These are phyloP conservation scores for Macaria liturata DNA, from an alignment of 2,888 invertebrate genomes.

Conservation along the genomic window DNA sequence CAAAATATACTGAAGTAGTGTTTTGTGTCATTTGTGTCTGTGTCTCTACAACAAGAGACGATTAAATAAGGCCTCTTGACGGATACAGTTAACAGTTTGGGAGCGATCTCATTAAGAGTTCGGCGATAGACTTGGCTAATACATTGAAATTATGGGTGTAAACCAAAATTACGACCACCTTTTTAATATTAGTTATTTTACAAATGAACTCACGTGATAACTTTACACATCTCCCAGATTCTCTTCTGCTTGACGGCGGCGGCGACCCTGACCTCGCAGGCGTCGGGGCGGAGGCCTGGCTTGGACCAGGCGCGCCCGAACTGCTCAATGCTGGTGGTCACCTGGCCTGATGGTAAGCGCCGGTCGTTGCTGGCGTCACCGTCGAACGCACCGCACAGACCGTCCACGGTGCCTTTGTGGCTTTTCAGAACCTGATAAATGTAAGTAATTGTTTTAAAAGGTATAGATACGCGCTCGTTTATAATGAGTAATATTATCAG, in stretches of 20 bases:
- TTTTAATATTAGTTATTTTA: not conserved
- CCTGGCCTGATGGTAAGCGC: slow-evolving; percentile 86
- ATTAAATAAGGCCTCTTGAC: too few relatives aligned
- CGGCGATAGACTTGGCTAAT: too few relatives aligned
- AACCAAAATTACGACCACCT: too few relatives aligned
- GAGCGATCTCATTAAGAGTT: too few relatives aligned
- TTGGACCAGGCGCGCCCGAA: slow-evolving; percentile 91
- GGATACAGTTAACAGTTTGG: too few relatives aligned
- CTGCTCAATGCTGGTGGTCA: slow-evolving; percentile 85
- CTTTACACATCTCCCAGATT: slow-evolving; percentile 87
- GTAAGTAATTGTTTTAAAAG: too few relatives aligned
- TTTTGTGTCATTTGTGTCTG: too few relatives aligned
- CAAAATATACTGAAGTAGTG: too few relatives aligned
- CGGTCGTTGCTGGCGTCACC: slow-evolving; percentile 87
- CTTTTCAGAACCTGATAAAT: slow-evolving; percentile 79
- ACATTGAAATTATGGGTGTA: too few relatives aligned
- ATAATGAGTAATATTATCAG: too few relatives aligned
- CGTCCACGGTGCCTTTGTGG: slow-evolving; percentile 86
- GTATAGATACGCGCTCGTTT: too few relatives aligned
- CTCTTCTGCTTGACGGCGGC: slow-evolving; percentile 84
- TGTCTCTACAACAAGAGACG: too few relatives aligned
- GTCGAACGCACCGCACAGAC: slow-evolving; percentile 91
- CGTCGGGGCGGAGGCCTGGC: slow-evolving; percentile 67
- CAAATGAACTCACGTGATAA: slow-evolving; percentile 82
- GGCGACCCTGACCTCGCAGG: slow-evolving; percentile 85